Percentiles rank a stretch among this genome's conserved stretches.
phyloP scores from a whole-genome alignment of 2,113 vertebrate genomes.

The Calidris pugnax region DNA sequence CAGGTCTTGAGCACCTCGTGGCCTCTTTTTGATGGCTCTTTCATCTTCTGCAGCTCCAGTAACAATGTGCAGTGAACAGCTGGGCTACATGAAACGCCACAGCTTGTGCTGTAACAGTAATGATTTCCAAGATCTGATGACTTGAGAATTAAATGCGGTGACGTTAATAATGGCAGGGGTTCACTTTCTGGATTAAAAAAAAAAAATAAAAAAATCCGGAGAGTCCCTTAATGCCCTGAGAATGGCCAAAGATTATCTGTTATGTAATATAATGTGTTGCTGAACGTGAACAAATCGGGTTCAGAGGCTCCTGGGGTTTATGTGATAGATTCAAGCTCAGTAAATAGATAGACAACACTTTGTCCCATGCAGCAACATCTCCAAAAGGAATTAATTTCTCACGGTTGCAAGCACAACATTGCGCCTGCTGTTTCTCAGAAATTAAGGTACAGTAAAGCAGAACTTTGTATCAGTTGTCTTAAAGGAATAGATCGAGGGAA shows the following conservation, averaged over 20 bases:
- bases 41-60: neutral
- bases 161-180: neutral
- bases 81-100: neutral
- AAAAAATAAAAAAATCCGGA: neutral
- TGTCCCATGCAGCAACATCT: neutral
- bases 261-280: constrained; percentile 43
- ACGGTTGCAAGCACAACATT: neutral
- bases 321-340: neutral
- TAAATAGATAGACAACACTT: neutral
- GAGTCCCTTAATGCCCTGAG: constrained; percentile 12
- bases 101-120: neutral
- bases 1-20: neutral
- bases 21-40: neutral
- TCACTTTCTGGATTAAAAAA: constrained; percentile 23
- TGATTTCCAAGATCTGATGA: neutral
- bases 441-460: constrained; percentile 13
- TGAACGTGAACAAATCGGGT: neutral
- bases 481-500: neutral
- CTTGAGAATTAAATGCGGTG: neutral
- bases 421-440: neutral
- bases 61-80: neutral
- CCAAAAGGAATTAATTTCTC: neutral
- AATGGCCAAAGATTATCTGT: constrained; percentile 62
- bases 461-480: neutral
- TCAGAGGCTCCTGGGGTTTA: neutral